Base-by-base conservation (phyloP, 2,113 vertebrate species). In the Isurus oxyrinchus region DNA sequence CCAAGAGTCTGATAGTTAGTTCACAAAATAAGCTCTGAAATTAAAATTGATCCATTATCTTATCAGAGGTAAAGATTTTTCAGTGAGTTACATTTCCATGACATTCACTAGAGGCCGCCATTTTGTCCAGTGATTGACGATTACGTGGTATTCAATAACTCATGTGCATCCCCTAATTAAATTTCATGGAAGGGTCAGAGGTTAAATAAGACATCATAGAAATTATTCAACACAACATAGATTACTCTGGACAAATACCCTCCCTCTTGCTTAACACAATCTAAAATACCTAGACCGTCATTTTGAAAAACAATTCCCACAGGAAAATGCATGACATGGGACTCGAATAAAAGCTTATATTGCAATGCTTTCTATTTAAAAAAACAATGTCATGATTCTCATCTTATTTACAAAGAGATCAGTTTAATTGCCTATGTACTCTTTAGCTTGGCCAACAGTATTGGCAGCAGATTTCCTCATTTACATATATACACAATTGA, bases 401-500 rank as follows among this genome's bases (percentile, higher is more conserved):
- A 40, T 66, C 61, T 67, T 66, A 66, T 67, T 66, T 23, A 90
- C 87, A 57, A 40, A 94, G 61, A 66, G n/a, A 63, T 94, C 91
- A 94, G 59, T n/a, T 94, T 35, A 63, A 67, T 69, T 66, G 93
- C 40, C 21, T 67, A n/a, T 69, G 19, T 61, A 66, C 93, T 49
- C 93, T 67, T 21, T 67, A 67, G 63, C 61, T 35, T 61, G 90
- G n/a, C n/a, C n/a, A 69, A 67, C 55, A 91, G 55, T 35, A 91
- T 59, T 91, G 55, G 16, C 31, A 91, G 55, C 11, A 67, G n/a
- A 69, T 67, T 95, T 66, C 91, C 91, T 66, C 21, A 67, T 44
- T 95, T 95, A 49, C 93, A 67, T 44, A 67, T 63, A 44, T 40
- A n/a, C 44, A 57, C 91, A 94, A 94, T 94, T 94, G 59, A 94